Percentiles rank a stretch among this genome's conserved stretches.
Evolutionary conservation across 2,113 vertebrate genomes (phyloP).

Genomic region (western clawed frog (Xenopus tropicalis)): DNA sequence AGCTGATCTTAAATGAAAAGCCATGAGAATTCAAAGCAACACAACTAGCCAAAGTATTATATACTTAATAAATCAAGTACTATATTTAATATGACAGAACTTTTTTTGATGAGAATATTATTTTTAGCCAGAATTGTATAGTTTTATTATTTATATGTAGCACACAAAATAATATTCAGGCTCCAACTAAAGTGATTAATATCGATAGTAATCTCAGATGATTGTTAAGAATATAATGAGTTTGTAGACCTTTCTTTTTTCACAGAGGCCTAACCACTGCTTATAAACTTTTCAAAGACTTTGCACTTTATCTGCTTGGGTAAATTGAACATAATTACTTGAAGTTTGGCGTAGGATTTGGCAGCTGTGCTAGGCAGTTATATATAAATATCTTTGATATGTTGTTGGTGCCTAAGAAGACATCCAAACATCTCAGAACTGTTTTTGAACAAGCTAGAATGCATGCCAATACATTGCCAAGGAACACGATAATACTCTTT

Average conservation of each 20-base stretch:
- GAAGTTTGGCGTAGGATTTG: slow-evolving; percentile 36
- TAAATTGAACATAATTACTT: slow-evolving; percentile 39
- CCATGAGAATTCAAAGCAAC: slow-evolving; percentile 26
- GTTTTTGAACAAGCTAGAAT: slow-evolving; percentile 27
- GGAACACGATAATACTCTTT: slow-evolving; percentile 53
- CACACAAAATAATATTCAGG: not conserved
- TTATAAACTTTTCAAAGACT: slow-evolving; percentile 24
- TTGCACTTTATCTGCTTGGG: slow-evolving; percentile 46
- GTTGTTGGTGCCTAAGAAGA: slow-evolving; percentile 33
- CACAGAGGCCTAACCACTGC: slow-evolving; percentile 41
- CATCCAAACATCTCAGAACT: slow-evolving; percentile 21
- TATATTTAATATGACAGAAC: not conserved
- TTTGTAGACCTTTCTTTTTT: slow-evolving; percentile 21
- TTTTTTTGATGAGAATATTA: not conserved
- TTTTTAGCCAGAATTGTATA: not conserved
- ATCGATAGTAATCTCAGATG: slow-evolving; percentile 11
- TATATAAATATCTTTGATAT: slow-evolving; percentile 50
- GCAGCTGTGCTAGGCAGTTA: slow-evolving; percentile 44
- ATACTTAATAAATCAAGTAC: not conserved
- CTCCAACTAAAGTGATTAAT: not conserved
- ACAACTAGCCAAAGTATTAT: slow-evolving; percentile 22
- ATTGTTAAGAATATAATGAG: slow-evolving; percentile 35
- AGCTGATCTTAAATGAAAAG: slow-evolving; percentile 26
- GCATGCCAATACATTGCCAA: slow-evolving; percentile 48
- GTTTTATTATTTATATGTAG: not conserved